phyloP scores from a whole-genome alignment of 2,888 invertebrate species.

The Spisula subtruncata region DNA sequence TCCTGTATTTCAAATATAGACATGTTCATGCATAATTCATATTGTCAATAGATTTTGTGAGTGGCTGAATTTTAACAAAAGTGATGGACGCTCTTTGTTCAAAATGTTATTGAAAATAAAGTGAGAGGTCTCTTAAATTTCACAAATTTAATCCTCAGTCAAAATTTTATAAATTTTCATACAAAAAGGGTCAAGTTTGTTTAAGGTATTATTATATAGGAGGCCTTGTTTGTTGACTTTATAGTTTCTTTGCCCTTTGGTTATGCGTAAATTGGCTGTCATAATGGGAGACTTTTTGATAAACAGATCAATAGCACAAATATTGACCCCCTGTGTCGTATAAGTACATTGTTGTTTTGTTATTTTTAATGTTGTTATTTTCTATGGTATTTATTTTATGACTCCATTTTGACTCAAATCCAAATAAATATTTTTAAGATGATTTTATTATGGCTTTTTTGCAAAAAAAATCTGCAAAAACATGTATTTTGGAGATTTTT shows the following conservation, averaged over 20 bases:
- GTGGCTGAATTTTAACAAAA: too few relatives aligned
- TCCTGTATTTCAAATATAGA: neutral
- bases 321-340: neutral
- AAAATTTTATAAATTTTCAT: neutral
- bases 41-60: neutral
- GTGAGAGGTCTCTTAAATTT: neutral
- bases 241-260: neutral
- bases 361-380: neutral
- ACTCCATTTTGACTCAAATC: conserved; percentile 18
- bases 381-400: neutral
- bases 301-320: neutral
- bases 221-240: neutral
- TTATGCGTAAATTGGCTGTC: neutral
- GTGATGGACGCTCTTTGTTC: neutral
- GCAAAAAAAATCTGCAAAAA: neutral
- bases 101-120: conserved; percentile 10
- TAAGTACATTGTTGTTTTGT: neutral
- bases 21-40: neutral
- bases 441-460: neutral
- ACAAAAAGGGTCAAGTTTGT: conserved; percentile 9
- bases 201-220: conserved; percentile 4
- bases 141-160: neutral
- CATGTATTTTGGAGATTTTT: neutral
- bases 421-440: conserved; percentile 12
- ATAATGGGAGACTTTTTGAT: neutral